Evolutionary conservation across 2,797 vertebrate species (phyloP), one percentile per base, ranked within the genome.

Genomic region (Microctenopoma lineatum): DNA sequence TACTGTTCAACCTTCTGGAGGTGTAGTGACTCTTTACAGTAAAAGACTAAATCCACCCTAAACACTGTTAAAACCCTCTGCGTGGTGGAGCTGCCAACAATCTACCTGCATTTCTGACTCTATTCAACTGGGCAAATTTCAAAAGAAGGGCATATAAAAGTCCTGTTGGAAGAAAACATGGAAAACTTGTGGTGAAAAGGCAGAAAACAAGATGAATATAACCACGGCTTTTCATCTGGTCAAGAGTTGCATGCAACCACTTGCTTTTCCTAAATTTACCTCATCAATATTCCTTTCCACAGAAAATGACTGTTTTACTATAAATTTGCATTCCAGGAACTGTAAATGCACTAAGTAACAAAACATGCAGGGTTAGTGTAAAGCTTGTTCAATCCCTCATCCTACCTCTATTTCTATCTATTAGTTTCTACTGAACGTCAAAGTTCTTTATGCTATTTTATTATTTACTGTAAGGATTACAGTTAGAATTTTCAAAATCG

Each of bases 1-100:
- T 64, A 73, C 74, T 75, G 66, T 76, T 80, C 53, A 73, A 82
- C 75, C 53, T 79, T 79, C 56, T 72, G 82, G 65, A 80, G 83
- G 78, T 79, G 79, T 73, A 56, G 41, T 38, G 46, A 61, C 55
- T 58, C 55, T 83, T 76, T 21, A 52, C 57, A 79, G 70, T 56
- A 46, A 65, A 77, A 74, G 48, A 68, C 36, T 18, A 57, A 48
- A 41, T 41, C 32, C 72, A 57, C 38, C 51, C 21, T 69, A 25
- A 68, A 60, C 14, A 16, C 46, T 55, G 42, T 75, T 39, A 63
- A 29, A 8, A 48, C 29, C 47, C 61, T 34, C 46, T 64, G 60
- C 59, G 64, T 46, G 55, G 50, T 73, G 51, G 51, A 52, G 63
- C 29, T 8, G 51, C 13, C 48, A 70, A 15, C 38, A 13, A 25